These are phyloP conservation scores for Lepus oiostolus DNA, from an alignment of 2,797 vertebrate species.

Conservation along the genomic window DNA sequence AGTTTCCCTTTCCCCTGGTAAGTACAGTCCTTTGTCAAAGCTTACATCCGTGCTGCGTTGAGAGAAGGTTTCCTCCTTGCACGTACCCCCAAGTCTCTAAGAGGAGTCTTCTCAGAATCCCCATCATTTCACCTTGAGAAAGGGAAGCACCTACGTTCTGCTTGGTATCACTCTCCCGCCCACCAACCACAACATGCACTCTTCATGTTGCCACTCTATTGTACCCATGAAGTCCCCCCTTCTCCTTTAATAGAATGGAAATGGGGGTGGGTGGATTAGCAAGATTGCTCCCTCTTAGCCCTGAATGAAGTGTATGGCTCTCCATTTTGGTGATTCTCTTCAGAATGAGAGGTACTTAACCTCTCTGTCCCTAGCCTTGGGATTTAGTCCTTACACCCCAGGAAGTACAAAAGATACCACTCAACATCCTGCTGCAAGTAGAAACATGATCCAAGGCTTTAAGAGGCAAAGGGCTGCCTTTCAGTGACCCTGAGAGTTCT, in stretches of 20 bases:
- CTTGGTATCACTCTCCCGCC: neutral
- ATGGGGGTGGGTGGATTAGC: neutral
- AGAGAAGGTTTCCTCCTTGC: neutral
- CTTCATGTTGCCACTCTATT: neutral
- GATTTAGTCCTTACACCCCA: constrained; percentile 12
- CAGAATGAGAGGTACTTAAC: neutral
- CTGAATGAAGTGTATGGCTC: neutral
- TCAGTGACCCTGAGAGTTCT: neutral
- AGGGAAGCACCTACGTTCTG: neutral
- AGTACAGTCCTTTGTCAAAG: neutral
- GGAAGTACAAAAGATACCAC: neutral
- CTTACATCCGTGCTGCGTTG: neutral
- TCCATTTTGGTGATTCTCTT: neutral
- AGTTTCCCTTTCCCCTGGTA: neutral
- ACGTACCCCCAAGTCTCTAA: neutral
- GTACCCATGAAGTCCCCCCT: neutral
- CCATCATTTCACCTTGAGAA: neutral
- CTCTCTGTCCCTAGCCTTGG: constrained; percentile 11
- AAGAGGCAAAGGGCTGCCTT: neutral
- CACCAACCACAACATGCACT: too few species aligned
- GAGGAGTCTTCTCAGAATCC: neutral
- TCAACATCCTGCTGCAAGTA: neutral
- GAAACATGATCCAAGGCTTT: neutral
- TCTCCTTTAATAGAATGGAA: neutral
- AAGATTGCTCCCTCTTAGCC: neutral